Evolutionary conservation across 2,113 vertebrate genomes (phyloP).

Genomic region (Saccopteryx leptura): DNA sequence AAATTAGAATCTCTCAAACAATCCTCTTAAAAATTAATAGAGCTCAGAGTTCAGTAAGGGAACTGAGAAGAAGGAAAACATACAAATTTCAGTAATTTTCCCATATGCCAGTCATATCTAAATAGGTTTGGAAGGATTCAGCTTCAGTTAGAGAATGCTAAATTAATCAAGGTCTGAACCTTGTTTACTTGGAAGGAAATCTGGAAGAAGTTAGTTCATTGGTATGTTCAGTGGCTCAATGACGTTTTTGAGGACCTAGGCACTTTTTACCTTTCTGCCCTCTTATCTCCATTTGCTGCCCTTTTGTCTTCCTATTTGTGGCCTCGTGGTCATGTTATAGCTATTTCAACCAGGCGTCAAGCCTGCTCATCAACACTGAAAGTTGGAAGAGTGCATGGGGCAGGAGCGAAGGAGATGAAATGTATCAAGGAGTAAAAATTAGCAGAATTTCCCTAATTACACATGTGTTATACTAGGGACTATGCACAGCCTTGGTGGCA

Average conservation of each 20-base stretch:
- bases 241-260: not conserved
- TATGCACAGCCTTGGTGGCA: not conserved
- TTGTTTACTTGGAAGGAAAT: not conserved
- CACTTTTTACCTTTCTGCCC: not conserved
- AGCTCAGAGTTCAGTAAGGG: slow-evolving; percentile 36
- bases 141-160: not conserved
- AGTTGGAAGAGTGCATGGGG: not conserved
- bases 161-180: not conserved
- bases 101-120: not conserved
- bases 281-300: not conserved
- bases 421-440: not conserved
- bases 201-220: not conserved
- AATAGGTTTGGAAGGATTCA: not conserved
- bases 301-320: not conserved
- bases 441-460: not conserved
- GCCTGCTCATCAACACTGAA: not conserved
- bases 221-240: not conserved
- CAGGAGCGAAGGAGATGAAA: not conserved
- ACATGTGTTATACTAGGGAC: not conserved
- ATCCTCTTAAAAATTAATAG: slow-evolving; percentile 37
- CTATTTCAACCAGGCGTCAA: not conserved
- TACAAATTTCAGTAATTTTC: slow-evolving; percentile 25
- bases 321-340: not conserved
- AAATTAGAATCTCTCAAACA: slow-evolving; percentile 45
- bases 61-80: slow-evolving; percentile 13